A percentile compares a stretch with the other conserved stretches of the same genome.
phyloP scores from a whole-genome alignment of 64 coral and sea anemone species.

The Porites australiensis region DNA sequence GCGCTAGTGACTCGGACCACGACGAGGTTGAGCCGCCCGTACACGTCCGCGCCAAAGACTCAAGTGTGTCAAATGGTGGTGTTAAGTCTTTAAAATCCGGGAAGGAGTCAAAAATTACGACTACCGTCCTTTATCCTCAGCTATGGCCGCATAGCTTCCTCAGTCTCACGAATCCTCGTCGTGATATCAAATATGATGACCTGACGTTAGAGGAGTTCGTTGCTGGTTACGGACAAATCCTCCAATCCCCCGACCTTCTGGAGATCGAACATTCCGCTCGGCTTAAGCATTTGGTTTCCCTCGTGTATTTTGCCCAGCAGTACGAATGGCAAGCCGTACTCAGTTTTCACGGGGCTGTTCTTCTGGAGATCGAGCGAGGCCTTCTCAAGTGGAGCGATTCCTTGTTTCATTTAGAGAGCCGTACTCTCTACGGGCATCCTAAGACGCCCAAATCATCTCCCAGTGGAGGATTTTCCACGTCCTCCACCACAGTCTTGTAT shows the following conservation, averaged over 20 bases:
- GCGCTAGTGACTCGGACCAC: neutral
- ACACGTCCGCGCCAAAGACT: neutral
- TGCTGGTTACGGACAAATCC: slow-evolving; percentile 51
- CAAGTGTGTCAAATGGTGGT: slow-evolving; percentile 9
- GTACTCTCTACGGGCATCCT: slow-evolving; percentile 41
- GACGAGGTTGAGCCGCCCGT: neutral
- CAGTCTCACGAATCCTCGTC: slow-evolving; percentile 11
- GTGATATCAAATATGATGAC: slow-evolving; percentile 59
- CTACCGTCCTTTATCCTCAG: slow-evolving; percentile 40
- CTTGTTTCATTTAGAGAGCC: slow-evolving; percentile 55
- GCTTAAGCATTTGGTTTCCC: slow-evolving; percentile 49
- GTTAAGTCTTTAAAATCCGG: slow-evolving; percentile 55
- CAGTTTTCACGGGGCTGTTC: slow-evolving; percentile 49
- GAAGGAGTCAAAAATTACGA: slow-evolving; percentile 61
- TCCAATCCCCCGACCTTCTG: neutral
- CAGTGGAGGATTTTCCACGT: slow-evolving; percentile 4
- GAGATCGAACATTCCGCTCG: neutral
- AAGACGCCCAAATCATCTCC: neutral
- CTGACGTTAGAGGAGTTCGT: slow-evolving; percentile 54
- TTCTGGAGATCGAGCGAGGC: slow-evolving; percentile 52
- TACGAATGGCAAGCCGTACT: slow-evolving; percentile 58
- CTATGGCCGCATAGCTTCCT: slow-evolving; percentile 61
- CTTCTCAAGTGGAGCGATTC: slow-evolving; percentile 47
- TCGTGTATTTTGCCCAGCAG: slow-evolving; percentile 52
- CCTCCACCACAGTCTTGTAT: neutral